A percentile compares a stretch with the other conserved stretches of the same genome.
Evolutionary conservation across 2,113 vertebrate genomes (phyloP).

Genomic region (Sterrhoptilus dennistouni): DNA sequence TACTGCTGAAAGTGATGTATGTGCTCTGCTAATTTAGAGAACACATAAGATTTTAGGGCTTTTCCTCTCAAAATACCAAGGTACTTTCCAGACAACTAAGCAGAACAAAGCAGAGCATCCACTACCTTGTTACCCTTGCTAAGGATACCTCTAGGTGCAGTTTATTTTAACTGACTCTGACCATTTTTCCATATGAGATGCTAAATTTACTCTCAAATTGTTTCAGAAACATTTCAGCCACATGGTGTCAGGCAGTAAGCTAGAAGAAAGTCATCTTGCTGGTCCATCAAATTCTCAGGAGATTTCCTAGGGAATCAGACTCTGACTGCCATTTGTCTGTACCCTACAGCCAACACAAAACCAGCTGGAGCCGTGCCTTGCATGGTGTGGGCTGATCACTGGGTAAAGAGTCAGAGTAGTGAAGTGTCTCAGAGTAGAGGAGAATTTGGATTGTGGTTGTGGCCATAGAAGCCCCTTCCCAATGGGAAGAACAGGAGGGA

Average conservation of each 20-base stretch:
- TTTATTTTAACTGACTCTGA: neutral
- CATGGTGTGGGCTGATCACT: neutral
- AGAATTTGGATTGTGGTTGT: neutral
- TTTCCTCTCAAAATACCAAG: neutral
- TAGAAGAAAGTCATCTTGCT: neutral
- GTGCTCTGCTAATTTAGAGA: neutral
- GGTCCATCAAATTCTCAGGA: neutral
- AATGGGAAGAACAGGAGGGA: neutral
- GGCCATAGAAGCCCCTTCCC: accelerated
- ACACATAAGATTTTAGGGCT: neutral
- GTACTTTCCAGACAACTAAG: neutral
- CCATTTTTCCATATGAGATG: neutral
- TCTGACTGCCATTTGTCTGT: neutral
- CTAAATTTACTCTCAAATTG: neutral
- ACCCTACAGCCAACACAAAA: neutral
- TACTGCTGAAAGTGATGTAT: neutral
- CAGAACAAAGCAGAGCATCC: neutral
- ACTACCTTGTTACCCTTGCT: neutral
- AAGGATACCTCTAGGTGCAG: neutral
- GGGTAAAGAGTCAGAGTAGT: neutral
- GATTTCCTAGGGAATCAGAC: neutral
- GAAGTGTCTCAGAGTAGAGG: neutral
- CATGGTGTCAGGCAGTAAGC: neutral
- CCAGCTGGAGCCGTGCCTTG: neutral
- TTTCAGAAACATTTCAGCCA: neutral